Evolutionary conservation across 2,888 invertebrate genomes (phyloP), one percentile per base, ranked within the genome.

Genomic region (Heteropelma amictum): DNA sequence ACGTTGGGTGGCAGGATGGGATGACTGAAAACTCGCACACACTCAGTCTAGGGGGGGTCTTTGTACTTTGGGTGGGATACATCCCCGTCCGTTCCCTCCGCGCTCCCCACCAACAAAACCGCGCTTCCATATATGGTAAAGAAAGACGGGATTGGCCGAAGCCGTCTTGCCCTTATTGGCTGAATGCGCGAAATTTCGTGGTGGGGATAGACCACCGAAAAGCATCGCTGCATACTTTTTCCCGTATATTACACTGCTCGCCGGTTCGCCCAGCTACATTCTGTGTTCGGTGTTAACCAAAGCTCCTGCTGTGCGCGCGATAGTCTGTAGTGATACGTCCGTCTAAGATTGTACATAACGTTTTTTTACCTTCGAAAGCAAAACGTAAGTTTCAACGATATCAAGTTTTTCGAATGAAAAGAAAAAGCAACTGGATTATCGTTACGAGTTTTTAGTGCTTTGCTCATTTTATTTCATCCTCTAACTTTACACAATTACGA

Each of bases 61-160:
- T 26, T 12, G 23, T 26, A 40, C 58, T 51, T 23, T 33, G 5
- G 83, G 84, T 84, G 91, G 90, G 88, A 90, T 89, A n/a, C n/a
- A 85, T 91, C 91, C 92, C 86, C 84, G 81, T 80, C 42, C 30
- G 19, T 14, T 26, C 42, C 28, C 30, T 7, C 40, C 7, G 38
- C 23, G 14, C 10, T 38, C 40, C 64, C 68, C 56, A 49, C 58
- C 28, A 35, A 21, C 49, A 91, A 90, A 92, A 92, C 91, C 92
- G 90, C 90, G 92, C 92, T 92, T 91, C 94, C 94, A 93, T 94
- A 94, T 94, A 94, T 93, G 94, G 94, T 93, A 92, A 94, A 93
- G 93, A 92, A 91, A 90, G 88, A 90, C 90, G 90, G 91, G 90
- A 94, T 94, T 94, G 93, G 93, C 89, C 89, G 91, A 86, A 85